phyloP scores from a whole-genome alignment of 2,888 invertebrate genomes.

The Cephus pulcher region DNA sequence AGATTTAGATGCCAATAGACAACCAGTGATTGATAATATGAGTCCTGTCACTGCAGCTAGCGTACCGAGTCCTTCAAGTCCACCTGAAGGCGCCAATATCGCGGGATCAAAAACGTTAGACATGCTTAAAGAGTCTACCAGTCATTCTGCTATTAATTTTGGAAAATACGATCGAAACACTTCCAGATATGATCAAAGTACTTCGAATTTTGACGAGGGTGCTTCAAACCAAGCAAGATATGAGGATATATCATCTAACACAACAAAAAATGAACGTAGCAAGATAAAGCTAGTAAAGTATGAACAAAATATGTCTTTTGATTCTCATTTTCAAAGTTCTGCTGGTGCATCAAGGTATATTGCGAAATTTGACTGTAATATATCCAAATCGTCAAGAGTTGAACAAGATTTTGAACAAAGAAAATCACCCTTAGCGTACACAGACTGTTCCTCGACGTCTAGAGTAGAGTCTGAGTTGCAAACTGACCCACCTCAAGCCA shows the following conservation, averaged over 20 bases:
- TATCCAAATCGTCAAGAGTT: background rate
- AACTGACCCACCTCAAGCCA: constrained; percentile 18
- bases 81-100: constrained; percentile 57
- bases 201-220: constrained; percentile 1
- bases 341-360: background rate
- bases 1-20: constrained; percentile 49
- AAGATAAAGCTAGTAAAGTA: constrained; percentile 18
- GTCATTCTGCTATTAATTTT: constrained; percentile 12
- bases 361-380: background rate
- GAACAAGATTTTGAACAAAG: background rate
- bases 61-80: constrained; percentile 64
- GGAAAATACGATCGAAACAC: constrained; percentile 14
- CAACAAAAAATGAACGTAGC: constrained; percentile 1
- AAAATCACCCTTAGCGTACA: background rate
- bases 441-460: constrained; percentile 1
- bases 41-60: constrained; percentile 61
- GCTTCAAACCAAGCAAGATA: background rate
- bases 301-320: constrained; percentile 19
- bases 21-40: constrained; percentile 48
- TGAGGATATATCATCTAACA: background rate
- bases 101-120: constrained; percentile 60
- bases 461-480: background rate
- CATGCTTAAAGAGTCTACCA: constrained; percentile 53
- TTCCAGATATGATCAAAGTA: constrained; percentile 13
- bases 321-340: background rate